phyloP scores from a whole-genome alignment of 1,140 invertebrate genomes.

The Orchestia grillus region DNA sequence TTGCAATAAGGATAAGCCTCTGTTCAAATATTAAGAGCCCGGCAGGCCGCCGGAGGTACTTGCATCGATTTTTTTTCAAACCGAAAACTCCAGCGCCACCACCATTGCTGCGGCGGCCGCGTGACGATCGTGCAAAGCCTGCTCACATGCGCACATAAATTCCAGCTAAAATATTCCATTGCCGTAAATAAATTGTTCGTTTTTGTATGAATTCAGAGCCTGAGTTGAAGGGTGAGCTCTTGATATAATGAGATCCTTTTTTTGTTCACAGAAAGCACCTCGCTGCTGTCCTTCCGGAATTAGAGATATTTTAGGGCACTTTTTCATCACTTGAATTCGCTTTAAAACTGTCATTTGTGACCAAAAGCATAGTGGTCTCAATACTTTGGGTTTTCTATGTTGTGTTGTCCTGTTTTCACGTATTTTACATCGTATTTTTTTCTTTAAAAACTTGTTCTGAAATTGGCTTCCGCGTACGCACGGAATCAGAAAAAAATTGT shows the following conservation, averaged over 20 bases:
- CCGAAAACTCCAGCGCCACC: neutral
- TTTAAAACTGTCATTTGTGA: neutral
- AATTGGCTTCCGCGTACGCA: neutral
- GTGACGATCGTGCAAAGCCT: neutral
- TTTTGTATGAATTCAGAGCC: neutral
- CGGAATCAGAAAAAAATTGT: neutral
- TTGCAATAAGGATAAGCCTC: neutral
- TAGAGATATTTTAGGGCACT: neutral
- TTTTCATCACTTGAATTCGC: neutral
- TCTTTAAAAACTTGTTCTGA: neutral
- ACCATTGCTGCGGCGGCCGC: neutral
- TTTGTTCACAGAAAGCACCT: neutral
- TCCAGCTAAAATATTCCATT: neutral
- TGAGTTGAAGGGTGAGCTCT: neutral
- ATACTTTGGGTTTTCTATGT: neutral
- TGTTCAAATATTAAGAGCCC: neutral
- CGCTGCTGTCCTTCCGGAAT: neutral
- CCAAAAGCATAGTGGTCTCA: neutral
- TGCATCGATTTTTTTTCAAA: neutral
- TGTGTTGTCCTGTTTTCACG: neutral
- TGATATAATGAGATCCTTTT: neutral
- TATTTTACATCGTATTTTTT: neutral
- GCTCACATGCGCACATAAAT: neutral
- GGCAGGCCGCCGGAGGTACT: neutral
- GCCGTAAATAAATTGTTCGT: neutral